Evolutionary conservation across 2,113 vertebrate species (phyloP), one percentile per base, ranked within the genome.

Genomic region (Enhydra lutris): DNA sequence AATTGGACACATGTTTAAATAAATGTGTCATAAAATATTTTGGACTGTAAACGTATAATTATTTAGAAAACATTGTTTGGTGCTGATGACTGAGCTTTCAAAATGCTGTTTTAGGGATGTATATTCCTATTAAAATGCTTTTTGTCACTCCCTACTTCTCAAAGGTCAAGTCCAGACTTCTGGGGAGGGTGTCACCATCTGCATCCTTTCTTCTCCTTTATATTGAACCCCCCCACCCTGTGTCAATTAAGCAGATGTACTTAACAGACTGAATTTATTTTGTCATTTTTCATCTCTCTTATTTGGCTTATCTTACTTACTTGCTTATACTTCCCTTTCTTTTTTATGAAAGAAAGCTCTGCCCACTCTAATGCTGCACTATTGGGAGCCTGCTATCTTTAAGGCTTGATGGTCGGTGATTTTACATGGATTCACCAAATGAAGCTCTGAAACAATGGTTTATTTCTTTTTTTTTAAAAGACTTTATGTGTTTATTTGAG

Each of bases 21-120:
- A 84, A 91, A 97, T 95, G 73, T 15, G n/a, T 90, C 45, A 91
- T 17, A 94, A 98, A 79, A 50, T 93, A 93, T 91, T 95, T 34
- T 21, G 55, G 47, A 17, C 6, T 92, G 0, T 59, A 93, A 18
- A 97, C 71, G 65, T 59, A 57, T 36, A 95, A 55, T 94, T 97
- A 91, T 87, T 97, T 90, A 18, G 2, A 97, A 98, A 59, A 80
- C 45, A 59, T 29, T 34, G 10, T 42, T 59, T 80, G 3, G 7
- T 45, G 10, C 14, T 39, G 10, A 55, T 36, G 39, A 71, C 0
- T 90, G 15, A 63, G 4, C 24, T 97, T 94, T 94, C 29, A 78
- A 71, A 89, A 81, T 31, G 20, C 7, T 50, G 6, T 18, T 85
- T 69, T 79, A 36, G 52, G 18, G 21, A 13, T 26, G 14, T 26